A percentile compares a stretch with the other conserved stretches of the same genome.
Conservation (phyloP, 2,113 vertebrate species). For the Neolamprologus falcicula region DNA sequence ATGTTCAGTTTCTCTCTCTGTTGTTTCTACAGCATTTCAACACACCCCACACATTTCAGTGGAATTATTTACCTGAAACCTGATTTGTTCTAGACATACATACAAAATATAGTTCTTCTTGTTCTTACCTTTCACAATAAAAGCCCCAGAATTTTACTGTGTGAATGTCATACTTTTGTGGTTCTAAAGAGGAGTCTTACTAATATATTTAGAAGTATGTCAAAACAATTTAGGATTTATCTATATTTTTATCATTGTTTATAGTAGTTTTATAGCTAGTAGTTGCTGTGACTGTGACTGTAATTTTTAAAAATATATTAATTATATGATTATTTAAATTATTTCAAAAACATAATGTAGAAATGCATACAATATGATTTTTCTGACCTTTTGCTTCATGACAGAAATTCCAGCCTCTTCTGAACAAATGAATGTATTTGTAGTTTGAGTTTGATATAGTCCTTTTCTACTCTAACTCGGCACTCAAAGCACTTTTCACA, state of each 20-base stretch:
- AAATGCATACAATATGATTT: not conserved
- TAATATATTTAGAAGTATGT: not conserved
- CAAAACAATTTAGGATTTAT: not conserved
- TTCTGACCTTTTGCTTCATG: not conserved
- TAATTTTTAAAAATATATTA: not conserved
- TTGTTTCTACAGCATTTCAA: not conserved
- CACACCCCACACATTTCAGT: not conserved
- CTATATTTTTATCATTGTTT: not conserved
- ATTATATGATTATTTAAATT: not conserved
- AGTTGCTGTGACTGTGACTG: not conserved
- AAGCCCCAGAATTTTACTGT: not conserved
- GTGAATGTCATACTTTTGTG: not conserved
- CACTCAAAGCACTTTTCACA: not conserved
- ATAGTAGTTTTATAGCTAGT: not conserved
- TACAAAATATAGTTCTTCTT: not conserved
- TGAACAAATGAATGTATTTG: not conserved
- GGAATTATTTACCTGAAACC: not conserved
- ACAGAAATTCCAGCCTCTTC: not conserved
- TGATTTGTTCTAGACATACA: not conserved
- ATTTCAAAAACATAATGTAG: not conserved
- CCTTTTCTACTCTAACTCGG: not conserved
- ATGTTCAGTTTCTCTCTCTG: not conserved
- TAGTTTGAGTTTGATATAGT: too few relatives aligned
- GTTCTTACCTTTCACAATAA: not conserved
- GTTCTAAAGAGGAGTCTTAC: not conserved